phyloP scores from a whole-genome alignment of 2,797 vertebrate genomes.

The Karalla daura region DNA sequence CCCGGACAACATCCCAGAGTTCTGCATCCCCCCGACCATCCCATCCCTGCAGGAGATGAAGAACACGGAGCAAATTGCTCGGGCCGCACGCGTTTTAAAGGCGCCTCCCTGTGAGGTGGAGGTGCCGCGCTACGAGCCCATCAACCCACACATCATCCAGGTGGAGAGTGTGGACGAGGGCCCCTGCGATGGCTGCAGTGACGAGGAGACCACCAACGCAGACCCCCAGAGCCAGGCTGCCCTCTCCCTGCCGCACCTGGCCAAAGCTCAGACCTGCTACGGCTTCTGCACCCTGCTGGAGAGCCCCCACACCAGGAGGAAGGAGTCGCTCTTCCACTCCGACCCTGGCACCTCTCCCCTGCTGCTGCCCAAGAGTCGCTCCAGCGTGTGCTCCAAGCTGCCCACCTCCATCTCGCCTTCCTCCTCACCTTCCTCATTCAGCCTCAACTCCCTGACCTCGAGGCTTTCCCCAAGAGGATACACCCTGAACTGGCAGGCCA shows the following conservation, averaged over 20 bases:
- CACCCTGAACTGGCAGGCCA: constrained; percentile 74
- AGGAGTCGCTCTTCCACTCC: constrained; percentile 92
- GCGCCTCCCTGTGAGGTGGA: constrained; percentile 62
- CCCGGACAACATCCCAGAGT: constrained; percentile 93
- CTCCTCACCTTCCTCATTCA: constrained; percentile 76
- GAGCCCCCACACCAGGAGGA: constrained; percentile 93
- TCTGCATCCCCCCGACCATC: constrained; percentile 93
- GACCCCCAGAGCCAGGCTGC: constrained; percentile 89
- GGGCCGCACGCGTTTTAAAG: constrained; percentile 47
- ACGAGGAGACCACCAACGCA: constrained; percentile 89
- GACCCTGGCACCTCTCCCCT: constrained; percentile 79
- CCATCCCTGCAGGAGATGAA: constrained; percentile 72
- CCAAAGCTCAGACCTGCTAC: constrained; percentile 89
- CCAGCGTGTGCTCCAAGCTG: constrained; percentile 78
- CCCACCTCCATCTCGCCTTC: constrained; percentile 52
- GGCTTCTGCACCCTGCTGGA: constrained; percentile 95
- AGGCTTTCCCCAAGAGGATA: constrained; percentile 75
- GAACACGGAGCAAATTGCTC: constrained; percentile 58
- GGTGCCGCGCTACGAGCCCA: constrained; percentile 35
- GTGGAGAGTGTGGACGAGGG: constrained; percentile 89
- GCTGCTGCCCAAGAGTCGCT: constrained; percentile 81
- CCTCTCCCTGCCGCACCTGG: constrained; percentile 85
- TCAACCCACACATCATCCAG: constrained; percentile 87
- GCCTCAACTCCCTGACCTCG: constrained; percentile 76
- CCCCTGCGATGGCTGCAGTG: constrained; percentile 72